These are phyloP conservation scores for Gnathonemus longibarbis DNA, from an alignment of 2,113 vertebrate genomes.

Conservation along the genomic window DNA sequence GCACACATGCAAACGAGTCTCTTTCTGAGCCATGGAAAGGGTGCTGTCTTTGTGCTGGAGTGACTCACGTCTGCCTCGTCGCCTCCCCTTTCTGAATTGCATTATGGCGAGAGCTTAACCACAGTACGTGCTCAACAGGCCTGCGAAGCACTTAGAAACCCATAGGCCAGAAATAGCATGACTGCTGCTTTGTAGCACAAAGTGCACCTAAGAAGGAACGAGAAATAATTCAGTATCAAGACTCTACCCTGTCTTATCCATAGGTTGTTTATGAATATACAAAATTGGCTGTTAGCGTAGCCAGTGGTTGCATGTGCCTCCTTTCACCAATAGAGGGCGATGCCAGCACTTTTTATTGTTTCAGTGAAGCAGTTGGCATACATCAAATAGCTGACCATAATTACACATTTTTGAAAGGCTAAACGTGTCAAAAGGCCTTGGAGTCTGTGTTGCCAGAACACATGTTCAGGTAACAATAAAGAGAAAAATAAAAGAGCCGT, in stretches of 20 bases:
- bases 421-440: neutral
- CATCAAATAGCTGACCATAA: neutral
- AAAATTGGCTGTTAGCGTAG: neutral
- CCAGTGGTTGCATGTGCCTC: neutral
- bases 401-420: neutral
- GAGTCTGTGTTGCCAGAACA: neutral
- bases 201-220: neutral
- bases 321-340: slow-evolving; percentile 37
- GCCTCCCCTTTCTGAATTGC: neutral
- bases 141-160: neutral
- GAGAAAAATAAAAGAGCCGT: neutral
- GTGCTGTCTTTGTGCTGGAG: neutral
- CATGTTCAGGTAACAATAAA: neutral
- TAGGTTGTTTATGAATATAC: neutral
- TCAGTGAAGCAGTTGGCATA: neutral
- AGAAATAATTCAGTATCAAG: neutral
- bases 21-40: neutral
- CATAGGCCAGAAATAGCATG: neutral
- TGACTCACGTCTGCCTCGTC: neutral
- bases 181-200: neutral
- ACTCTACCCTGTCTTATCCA: neutral
- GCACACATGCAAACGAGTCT: neutral
- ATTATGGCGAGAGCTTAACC: neutral
- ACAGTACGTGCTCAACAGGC: neutral
- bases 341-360: slow-evolving; percentile 4